A percentile compares a stretch with the other conserved stretches of the same genome.
Evolutionary conservation across 2,797 vertebrate genomes (phyloP).

Genomic region (Labeo calbasu): DNA sequence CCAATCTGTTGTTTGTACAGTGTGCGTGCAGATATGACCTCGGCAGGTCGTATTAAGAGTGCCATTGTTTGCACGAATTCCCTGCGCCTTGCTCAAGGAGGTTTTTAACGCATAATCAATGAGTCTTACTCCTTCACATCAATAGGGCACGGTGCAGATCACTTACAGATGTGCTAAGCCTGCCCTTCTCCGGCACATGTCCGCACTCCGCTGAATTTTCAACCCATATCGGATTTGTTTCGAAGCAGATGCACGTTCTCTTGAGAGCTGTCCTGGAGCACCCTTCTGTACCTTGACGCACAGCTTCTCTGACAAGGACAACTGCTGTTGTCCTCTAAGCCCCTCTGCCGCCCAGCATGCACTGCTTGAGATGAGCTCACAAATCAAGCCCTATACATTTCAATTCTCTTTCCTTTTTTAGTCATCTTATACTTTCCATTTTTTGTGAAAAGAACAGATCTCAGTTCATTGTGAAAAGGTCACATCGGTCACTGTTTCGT

Average conservation of each 20-base stretch:
- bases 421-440: not conserved
- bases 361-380: not conserved
- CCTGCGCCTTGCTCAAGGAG: constrained; percentile 43
- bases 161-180: constrained; percentile 45
- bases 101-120: constrained; percentile 43
- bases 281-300: constrained; percentile 6
- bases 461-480: constrained; percentile 24
- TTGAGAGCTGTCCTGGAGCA: not conserved
- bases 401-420: not conserved
- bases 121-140: constrained; percentile 40
- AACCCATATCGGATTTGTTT: constrained; percentile 30
- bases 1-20: not conserved
- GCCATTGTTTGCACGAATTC: not conserved
- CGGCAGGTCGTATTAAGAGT: not conserved
- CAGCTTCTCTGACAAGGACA: constrained; percentile 13
- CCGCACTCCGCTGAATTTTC: not conserved
- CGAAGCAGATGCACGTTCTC: not conserved
- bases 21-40: not conserved
- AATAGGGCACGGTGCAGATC: constrained; percentile 19
- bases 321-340: not conserved
- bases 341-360: too few species aligned
- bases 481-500: constrained; percentile 21
- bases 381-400: not conserved
- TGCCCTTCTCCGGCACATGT: not conserved
- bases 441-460: not conserved